phyloP scores from a whole-genome alignment of 2,113 vertebrate species.

The Raja brachyura region DNA sequence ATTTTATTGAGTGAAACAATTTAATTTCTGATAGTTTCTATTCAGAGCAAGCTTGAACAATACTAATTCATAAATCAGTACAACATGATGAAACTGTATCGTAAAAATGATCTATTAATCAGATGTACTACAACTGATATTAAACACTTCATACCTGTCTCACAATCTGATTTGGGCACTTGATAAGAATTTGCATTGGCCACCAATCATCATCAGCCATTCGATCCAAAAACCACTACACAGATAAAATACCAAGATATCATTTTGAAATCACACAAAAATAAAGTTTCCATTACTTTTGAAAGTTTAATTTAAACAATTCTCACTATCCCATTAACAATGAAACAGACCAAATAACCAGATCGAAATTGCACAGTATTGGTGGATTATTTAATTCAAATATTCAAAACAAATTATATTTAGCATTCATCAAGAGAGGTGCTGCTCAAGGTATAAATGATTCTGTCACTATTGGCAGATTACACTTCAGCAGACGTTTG shows the following conservation, averaged over 20 bases:
- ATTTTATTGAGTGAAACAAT: not conserved
- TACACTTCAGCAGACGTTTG: not conserved
- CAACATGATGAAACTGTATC: not conserved
- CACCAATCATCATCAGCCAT: constrained; percentile 99
- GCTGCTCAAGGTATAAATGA: not conserved
- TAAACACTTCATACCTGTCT: constrained; percentile 72
- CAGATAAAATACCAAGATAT: constrained; percentile 46
- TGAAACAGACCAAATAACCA: not conserved
- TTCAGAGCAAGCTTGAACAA: not conserved
- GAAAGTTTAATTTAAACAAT: not conserved
- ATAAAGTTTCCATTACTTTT: not conserved
- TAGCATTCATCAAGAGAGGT: not conserved
- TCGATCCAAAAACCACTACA: constrained; percentile 96
- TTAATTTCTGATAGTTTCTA: not conserved
- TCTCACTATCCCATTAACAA: not conserved
- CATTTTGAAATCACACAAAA: constrained; percentile 6
- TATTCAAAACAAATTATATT: not conserved
- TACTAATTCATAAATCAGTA: not conserved
- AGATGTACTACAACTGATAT: not conserved
- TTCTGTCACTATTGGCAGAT: not conserved
- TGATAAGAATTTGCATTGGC: constrained; percentile 99
- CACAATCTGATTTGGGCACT: constrained; percentile 98
- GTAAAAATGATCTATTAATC: not conserved
- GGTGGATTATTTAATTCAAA: not conserved
- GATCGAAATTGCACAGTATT: not conserved